Base-by-base conservation (phyloP, 2,113 vertebrate genomes). In the Thymallus thymallus region DNA sequence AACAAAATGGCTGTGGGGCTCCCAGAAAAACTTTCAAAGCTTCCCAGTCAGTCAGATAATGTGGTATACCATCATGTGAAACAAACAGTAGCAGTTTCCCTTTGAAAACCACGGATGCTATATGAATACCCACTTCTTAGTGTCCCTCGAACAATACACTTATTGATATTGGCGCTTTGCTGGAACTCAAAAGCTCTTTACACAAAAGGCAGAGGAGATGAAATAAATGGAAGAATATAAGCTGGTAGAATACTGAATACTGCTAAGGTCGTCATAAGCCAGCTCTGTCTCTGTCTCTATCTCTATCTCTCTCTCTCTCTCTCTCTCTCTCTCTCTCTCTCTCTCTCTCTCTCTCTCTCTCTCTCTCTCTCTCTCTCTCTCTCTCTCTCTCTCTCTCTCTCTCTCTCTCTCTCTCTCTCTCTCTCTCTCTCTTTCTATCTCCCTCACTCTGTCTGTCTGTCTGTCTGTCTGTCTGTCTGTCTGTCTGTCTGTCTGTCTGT, bases 51-150 rank as follows among this genome's bases (percentile, higher is more conserved):
- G 13, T 51, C 76, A 74, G 72, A 70, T 77, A 75, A 79, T 29
- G 69, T 70, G 72, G 48, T 78, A 73, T 30, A 55, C 76, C 74
- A 72, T 74, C 67, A 23, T 3, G 10, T 74, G 81, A 82, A 79
- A 76, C 77, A 83, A 86, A 86, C 76, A 75, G 73, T 26, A 30
- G 68, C 76, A 56, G 72, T 73, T 78, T 78, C 55, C 69, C 75
- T 80, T 76, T 61, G 58, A 80, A 74, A 81, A 73, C 48, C 68
- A 72, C 32, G 26, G 71, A 79, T 75, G 64, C 60, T 74, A 76
- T 88, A 88, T 86, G 71, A 87, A 82, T 76, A 76, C 80, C 68
- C 76, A 62, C 72, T 84, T 86, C 86, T 88, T 85, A 87, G 83
- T 79, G 80, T 83, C 80, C 72, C 75, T 84, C 72, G n/a, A 73